phyloP scores from a whole-genome alignment of 2,888 invertebrate species.

The Hecatera dysodea region DNA sequence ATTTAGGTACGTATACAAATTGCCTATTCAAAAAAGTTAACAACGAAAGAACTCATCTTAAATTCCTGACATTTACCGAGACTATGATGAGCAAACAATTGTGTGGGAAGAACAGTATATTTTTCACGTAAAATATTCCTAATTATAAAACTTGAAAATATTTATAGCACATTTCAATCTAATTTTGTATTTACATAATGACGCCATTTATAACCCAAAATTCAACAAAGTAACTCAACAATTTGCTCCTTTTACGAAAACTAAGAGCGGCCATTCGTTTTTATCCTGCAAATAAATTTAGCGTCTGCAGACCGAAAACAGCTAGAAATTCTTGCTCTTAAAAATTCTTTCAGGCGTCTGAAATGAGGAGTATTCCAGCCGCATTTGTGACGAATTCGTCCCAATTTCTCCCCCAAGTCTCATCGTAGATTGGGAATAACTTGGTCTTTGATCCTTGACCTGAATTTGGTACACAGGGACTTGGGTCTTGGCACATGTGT shows the following conservation, averaged over 20 bases:
- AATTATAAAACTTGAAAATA: constrained; percentile 1
- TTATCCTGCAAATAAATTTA: constrained; percentile 57
- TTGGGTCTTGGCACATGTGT: constrained; percentile 42
- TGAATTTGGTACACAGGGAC: constrained; percentile 53
- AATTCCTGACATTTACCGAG: constrained; percentile 16
- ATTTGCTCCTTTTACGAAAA: constrained; percentile 43
- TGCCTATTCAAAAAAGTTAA: constrained; percentile 13
- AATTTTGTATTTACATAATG: constrained; percentile 30
- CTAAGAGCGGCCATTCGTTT: constrained; percentile 46
- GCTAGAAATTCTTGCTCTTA: constrained; percentile 45
- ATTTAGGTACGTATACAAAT: constrained; percentile 3
- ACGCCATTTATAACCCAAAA: constrained; percentile 1
- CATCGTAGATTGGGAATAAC: constrained; percentile 42
- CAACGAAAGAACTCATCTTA: constrained; percentile 11
- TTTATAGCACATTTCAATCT: constrained; percentile 23
- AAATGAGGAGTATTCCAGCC: constrained; percentile 44
- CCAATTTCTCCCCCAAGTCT: constrained; percentile 46
- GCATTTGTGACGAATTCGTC: constrained; percentile 60
- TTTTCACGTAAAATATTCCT: neutral
- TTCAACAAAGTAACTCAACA: constrained; percentile 36
- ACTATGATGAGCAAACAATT: constrained; percentile 7
- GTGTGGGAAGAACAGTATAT: constrained; percentile 5
- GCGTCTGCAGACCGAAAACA: constrained; percentile 40
- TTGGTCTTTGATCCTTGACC: constrained; percentile 67
- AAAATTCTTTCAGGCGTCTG: constrained; percentile 50